Conservation (phyloP, 2,797 vertebrate species). For the Brachymystax lenok region DNA sequence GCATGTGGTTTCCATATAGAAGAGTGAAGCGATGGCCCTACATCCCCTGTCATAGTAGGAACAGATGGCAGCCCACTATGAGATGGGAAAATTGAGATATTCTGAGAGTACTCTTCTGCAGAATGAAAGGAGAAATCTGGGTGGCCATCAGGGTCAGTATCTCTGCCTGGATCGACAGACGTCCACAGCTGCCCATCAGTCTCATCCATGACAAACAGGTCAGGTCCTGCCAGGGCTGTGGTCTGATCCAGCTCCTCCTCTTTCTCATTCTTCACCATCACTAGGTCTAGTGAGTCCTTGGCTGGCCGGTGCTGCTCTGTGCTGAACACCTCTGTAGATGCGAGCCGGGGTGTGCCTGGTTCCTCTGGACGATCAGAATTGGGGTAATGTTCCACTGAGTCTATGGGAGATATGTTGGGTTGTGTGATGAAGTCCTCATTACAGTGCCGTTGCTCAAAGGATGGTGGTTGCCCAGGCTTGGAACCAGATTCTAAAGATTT, state of each 20-base stretch:
- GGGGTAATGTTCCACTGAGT: slow-evolving; percentile 11
- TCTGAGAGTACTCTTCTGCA: slow-evolving; percentile 24
- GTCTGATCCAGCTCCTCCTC: slow-evolving; percentile 32
- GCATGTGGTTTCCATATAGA: slow-evolving; percentile 29
- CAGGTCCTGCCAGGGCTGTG: neutral
- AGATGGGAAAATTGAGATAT: slow-evolving; percentile 13
- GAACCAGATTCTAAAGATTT: neutral
- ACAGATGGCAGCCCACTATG: slow-evolving; percentile 19
- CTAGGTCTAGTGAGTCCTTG: slow-evolving; percentile 8
- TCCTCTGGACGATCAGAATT: slow-evolving; percentile 7
- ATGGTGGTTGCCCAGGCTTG: neutral
- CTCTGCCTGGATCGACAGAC: slow-evolving; percentile 17
- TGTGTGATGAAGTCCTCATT: slow-evolving; percentile 8
- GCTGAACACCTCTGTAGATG: slow-evolving; percentile 19
- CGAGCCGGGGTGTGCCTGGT: neutral
- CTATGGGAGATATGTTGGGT: neutral
- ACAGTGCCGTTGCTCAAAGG: neutral
- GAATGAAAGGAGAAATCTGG: slow-evolving; percentile 5
- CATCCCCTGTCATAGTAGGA: slow-evolving; percentile 12
- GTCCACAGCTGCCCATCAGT: slow-evolving; percentile 39
- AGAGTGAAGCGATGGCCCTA: slow-evolving; percentile 16
- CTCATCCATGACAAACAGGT: slow-evolving; percentile 27
- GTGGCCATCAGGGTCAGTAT: neutral
- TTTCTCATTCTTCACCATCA: slow-evolving; percentile 55
- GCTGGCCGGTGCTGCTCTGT: slow-evolving; percentile 30